Base-by-base conservation (phyloP, 1,140 invertebrate genomes). In the Microplitis demolitor region DNA sequence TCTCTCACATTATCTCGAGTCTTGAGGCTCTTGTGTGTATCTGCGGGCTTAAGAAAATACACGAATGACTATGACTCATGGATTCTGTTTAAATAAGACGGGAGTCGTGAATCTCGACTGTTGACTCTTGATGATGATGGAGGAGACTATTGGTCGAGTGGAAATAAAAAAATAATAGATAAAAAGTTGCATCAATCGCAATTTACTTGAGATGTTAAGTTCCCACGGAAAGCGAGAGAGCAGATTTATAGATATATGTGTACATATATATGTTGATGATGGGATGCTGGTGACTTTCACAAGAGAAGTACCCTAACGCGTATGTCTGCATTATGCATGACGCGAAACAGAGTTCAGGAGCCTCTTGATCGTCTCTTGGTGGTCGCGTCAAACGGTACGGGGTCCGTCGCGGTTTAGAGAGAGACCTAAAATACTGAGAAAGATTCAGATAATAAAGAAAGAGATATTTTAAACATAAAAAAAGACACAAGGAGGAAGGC, bases 321-420 rank as follows among this genome's bases (percentile, higher is more conserved):
- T 51, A 53, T 54, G 66, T 67, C 66, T 67, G 66, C 66, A 67
- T 67, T 67, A 67, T 67, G 66, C 66, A 67, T 67, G 66, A 67
- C 66, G 50, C 66, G 66, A 67, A 45, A 14, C 60, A 62, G 60
- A 62, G 66, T 67, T 67, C 66, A 67, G 66, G 66, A 67, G 66
- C 66, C 66, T 67, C 66, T 67, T 67, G 37, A 39, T 67, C 62
- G 39, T 53, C 66, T 45, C 39, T 53, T 67, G 66, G 66, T 67
- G 66, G 66, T 67, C 66, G 51, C 50, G 66, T 67, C 66, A 35
- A 45, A 45, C 39, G 39, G 39, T 45, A 62, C 16, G 66, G 14
- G 50, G 50, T 51, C 24, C 66, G 50, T 35, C 16, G 66, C 31
- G 11, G 14, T 56, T 45, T 45, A 58, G 56, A 58, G 56, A 58